phyloP scores from a whole-genome alignment of 2,888 invertebrate species.

The Germaria angustata region DNA sequence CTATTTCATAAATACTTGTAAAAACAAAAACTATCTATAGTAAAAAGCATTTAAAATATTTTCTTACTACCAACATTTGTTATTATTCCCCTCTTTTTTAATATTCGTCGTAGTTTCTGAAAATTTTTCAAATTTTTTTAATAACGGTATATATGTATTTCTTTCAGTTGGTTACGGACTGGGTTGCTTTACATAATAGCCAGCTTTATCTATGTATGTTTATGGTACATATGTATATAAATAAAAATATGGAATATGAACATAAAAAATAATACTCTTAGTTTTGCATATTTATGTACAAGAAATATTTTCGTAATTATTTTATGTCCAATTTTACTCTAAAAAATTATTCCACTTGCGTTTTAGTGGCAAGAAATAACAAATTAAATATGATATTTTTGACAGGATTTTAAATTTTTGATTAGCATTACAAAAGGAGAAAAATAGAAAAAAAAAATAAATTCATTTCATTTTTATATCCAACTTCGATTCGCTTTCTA shows the following conservation, averaged over 20 bases:
- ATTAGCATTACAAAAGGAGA: background rate
- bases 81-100: background rate
- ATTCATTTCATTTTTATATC: too few relatives aligned
- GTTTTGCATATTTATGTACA: background rate
- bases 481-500: too few relatives aligned
- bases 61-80: background rate
- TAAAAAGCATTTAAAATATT: background rate
- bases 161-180: background rate
- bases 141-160: background rate
- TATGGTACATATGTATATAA: background rate
- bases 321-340: background rate
- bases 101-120: background rate
- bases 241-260: background rate
- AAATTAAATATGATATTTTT: background rate
- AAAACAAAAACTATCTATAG: background rate
- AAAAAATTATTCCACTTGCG: background rate
- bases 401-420: background rate
- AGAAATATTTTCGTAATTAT: too few relatives aligned
- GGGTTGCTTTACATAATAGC: slow-evolving; percentile 30
- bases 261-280: background rate
- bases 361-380: too few relatives aligned
- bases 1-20: background rate
- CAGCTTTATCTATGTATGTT: slow-evolving; percentile 26
- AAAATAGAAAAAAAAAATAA: background rate
- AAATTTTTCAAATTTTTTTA: slow-evolving; percentile 16